Evolutionary conservation across 2,797 vertebrate species (phyloP).

Genomic region (Coregonus sp.): DNA sequence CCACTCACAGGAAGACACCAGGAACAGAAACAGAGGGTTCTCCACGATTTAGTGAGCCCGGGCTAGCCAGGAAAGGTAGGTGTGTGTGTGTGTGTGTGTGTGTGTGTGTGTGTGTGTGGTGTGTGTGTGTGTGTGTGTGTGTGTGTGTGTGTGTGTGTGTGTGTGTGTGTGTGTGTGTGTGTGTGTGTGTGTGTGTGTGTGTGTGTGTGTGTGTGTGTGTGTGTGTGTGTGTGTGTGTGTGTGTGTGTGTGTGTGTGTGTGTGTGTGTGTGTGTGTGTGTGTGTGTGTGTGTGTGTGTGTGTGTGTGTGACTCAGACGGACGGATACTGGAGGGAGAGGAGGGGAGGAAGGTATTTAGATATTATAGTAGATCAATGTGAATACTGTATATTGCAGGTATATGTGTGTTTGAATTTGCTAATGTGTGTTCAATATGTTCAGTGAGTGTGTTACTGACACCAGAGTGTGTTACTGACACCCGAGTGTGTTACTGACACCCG

Average conservation of each 20-base stretch:
- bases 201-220: neutral
- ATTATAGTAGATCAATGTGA: neutral
- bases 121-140: neutral
- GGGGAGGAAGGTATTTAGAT: neutral
- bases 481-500: too few relatives aligned
- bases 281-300: neutral
- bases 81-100: neutral
- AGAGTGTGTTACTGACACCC: neutral
- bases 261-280: neutral
- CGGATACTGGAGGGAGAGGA: constrained; percentile 70
- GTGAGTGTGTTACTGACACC: neutral
- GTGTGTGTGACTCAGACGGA: constrained; percentile 69
- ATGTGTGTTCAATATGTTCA: neutral
- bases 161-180: neutral
- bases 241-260: neutral
- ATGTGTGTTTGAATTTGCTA: neutral
- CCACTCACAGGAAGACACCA: neutral
- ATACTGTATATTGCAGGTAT: neutral
- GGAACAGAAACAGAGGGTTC: neutral
- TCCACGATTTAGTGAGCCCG: neutral
- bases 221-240: neutral
- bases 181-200: neutral
- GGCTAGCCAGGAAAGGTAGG: neutral
- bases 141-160: neutral
- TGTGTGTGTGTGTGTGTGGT: neutral